Evolutionary conservation across 2,113 vertebrate genomes (phyloP).

Genomic region (Indicator maculatus): DNA sequence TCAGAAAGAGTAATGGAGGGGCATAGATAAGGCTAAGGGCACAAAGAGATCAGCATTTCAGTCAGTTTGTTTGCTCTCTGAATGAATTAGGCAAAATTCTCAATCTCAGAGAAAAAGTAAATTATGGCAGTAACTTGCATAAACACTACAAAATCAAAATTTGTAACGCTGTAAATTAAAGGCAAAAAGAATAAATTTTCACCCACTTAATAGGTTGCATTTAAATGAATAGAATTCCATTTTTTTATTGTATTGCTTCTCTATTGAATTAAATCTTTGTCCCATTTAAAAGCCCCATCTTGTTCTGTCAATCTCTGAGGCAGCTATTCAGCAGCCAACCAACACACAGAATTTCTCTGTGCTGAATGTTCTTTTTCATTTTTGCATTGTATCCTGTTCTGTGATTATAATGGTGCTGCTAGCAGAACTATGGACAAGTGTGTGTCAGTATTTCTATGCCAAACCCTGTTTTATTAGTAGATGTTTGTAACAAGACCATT

Average conservation of each 20-base stretch:
- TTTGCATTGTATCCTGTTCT: slow-evolving; percentile 32
- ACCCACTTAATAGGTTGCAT: slow-evolving; percentile 56
- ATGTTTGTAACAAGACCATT: slow-evolving; percentile 49
- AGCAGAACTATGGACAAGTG: slow-evolving; percentile 31
- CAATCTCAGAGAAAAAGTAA: slow-evolving; percentile 41
- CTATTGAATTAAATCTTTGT: slow-evolving; percentile 72
- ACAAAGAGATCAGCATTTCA: background rate
- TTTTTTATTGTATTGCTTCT: slow-evolving; percentile 63
- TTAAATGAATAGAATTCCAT: slow-evolving; percentile 59
- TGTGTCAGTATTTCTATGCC: slow-evolving; percentile 46
- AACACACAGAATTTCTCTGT: slow-evolving; percentile 28
- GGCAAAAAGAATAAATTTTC: slow-evolving; percentile 49
- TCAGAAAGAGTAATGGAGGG: slow-evolving; percentile 21
- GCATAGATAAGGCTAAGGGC: background rate
- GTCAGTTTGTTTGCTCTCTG: background rate
- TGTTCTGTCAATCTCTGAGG: slow-evolving; percentile 65
- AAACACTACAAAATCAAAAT: slow-evolving; percentile 31
- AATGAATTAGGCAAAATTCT: slow-evolving; percentile 30
- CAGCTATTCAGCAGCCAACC: slow-evolving; percentile 51
- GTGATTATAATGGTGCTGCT: slow-evolving; percentile 21
- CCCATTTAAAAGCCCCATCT: slow-evolving; percentile 65
- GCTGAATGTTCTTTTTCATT: slow-evolving; percentile 44
- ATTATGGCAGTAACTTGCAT: slow-evolving; percentile 28
- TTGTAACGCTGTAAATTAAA: slow-evolving; percentile 31
- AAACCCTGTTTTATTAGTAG: slow-evolving; percentile 37